Percentiles rank a stretch among this genome's conserved stretches.
Conservation (phyloP, 30 jellyfish, hydroid and myxozoan species). For the Rhopilema esculentum region DNA sequence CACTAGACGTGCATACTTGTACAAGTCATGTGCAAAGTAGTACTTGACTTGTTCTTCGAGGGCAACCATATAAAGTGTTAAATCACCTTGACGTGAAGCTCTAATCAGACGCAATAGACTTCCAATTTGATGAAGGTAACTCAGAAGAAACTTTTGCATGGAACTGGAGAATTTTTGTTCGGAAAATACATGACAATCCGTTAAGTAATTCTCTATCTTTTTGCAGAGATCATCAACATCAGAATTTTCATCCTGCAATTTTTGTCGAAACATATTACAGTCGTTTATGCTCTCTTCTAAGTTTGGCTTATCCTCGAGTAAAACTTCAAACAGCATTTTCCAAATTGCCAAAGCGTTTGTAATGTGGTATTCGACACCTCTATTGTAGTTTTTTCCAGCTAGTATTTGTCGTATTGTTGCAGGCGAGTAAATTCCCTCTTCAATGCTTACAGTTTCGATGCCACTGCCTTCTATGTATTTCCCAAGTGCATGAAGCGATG, state of each 20-base stretch:
- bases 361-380: slow-evolving; percentile 39
- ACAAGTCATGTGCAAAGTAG: slow-evolving; percentile 51
- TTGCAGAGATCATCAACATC: too few species aligned
- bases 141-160: neutral
- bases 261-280: too few species aligned
- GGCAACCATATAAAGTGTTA: slow-evolving; percentile 17
- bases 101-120: slow-evolving; percentile 35
- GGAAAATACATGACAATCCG: too few species aligned
- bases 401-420: slow-evolving; percentile 36
- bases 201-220: too few species aligned
- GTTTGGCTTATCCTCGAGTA: too few species aligned
- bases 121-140: slow-evolving; percentile 30
- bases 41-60: slow-evolving; percentile 43
- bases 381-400: slow-evolving; percentile 24
- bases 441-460: slow-evolving; percentile 19
- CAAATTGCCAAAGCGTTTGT: slow-evolving; percentile 44
- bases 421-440: slow-evolving; percentile 24
- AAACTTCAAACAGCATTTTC: slow-evolving; percentile 21
- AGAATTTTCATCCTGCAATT: too few species aligned
- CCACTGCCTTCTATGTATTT: slow-evolving; percentile 26
- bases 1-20: slow-evolving; percentile 32
- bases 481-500: slow-evolving; percentile 45
- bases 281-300: too few species aligned
- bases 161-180: neutral
- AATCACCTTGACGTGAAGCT: slow-evolving; percentile 42